phyloP scores from a whole-genome alignment of 2,888 invertebrate species.

The Ophion ventricosus region DNA sequence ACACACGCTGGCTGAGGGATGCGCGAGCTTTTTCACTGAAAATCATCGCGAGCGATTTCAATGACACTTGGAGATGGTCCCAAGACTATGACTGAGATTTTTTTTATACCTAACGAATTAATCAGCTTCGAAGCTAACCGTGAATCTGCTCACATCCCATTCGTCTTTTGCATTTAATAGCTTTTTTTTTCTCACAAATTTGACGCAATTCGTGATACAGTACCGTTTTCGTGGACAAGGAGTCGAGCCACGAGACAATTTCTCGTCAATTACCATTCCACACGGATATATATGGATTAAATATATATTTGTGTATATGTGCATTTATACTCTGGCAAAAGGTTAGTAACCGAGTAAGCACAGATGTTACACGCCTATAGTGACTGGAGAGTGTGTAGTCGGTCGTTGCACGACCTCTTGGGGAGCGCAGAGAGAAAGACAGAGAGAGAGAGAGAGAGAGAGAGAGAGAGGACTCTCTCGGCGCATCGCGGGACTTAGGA shows the following conservation, averaged over 20 bases:
- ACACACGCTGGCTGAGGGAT: too few species aligned
- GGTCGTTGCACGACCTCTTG: constrained; percentile 63
- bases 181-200: background rate
- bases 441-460: constrained; percentile 15
- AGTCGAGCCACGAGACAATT: background rate
- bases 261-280: background rate
- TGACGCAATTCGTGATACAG: background rate
- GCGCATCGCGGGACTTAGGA: constrained; percentile 64
- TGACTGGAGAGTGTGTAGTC: constrained; percentile 45
- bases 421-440: constrained; percentile 39
- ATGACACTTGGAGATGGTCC: too few species aligned
- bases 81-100: too few species aligned
- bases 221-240: too few species aligned
- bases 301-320: background rate
- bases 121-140: too few species aligned
- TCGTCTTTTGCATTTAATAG: background rate
- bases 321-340: constrained; percentile 19
- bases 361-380: constrained; percentile 50
- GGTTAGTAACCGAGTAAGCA: constrained; percentile 57
- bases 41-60: too few species aligned
- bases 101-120: too few species aligned
- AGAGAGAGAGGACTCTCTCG: constrained; percentile 35
- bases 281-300: background rate
- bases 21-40: too few species aligned
- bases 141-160: too few species aligned